Percentiles rank a stretch among this genome's conserved stretches.
These are phyloP conservation scores for Anthophora plumipes DNA, from an alignment of 2,888 invertebrate genomes.

Conservation along the genomic window DNA sequence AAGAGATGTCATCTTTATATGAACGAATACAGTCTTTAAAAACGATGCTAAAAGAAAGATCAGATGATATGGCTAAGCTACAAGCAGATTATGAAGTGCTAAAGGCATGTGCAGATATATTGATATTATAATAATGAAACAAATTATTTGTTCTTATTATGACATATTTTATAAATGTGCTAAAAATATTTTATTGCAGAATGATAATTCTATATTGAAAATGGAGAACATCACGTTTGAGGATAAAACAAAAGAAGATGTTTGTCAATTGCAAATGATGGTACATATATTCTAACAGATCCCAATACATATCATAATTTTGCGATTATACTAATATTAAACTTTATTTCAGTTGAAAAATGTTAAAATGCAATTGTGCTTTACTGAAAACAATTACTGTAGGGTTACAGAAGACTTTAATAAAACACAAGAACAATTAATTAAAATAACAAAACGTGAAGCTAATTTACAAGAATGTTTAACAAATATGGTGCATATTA, in stretches of 20 bases:
- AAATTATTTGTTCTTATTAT: background rate
- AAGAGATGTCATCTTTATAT: constrained; percentile 67
- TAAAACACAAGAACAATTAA: constrained; percentile 70
- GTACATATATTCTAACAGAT: constrained; percentile 25
- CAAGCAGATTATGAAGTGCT: constrained; percentile 78
- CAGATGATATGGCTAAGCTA: constrained; percentile 73
- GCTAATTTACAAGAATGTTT: constrained; percentile 73
- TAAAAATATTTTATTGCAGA: constrained; percentile 67
- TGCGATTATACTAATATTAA: constrained; percentile 2
- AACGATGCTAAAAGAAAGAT: constrained; percentile 74
- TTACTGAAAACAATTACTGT: constrained; percentile 70
- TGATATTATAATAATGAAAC: background rate
- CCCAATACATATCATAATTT: background rate
- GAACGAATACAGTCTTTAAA: constrained; percentile 73
- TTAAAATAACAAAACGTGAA: constrained; percentile 71
- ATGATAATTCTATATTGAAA: constrained; percentile 76
- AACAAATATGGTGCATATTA: constrained; percentile 68
- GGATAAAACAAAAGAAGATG: constrained; percentile 72
- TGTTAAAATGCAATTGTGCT: constrained; percentile 68
- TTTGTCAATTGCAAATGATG: constrained; percentile 71
- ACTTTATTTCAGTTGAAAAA: constrained; percentile 70
- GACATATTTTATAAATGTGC: background rate
- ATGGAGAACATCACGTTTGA: constrained; percentile 68
- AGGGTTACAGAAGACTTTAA: constrained; percentile 72
- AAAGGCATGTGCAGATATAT: constrained; percentile 66